phyloP scores from a whole-genome alignment of 2,797 vertebrate genomes.

The Okamejei kenojei region DNA sequence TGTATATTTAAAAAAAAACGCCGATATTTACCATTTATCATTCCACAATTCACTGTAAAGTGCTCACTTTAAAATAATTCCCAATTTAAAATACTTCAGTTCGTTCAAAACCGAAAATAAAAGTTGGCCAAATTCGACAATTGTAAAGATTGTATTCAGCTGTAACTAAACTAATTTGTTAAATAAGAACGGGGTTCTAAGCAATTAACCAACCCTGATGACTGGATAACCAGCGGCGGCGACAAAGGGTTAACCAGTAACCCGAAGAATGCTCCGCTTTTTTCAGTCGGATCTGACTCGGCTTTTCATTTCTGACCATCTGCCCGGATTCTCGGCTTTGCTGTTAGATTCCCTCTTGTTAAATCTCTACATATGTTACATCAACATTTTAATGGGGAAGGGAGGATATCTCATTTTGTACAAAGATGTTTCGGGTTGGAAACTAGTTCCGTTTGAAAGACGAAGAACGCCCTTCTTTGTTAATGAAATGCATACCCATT shows the following conservation, averaged over 20 bases:
- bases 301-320: constrained; percentile 26
- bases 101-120: neutral
- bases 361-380: constrained; percentile 21
- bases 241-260: neutral
- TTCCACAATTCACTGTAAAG: neutral
- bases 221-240: neutral
- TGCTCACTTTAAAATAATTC: neutral
- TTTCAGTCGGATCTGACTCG: neutral
- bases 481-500: constrained; percentile 45
- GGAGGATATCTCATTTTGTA: constrained; percentile 36
- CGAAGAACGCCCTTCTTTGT: constrained; percentile 41
- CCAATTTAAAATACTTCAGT: neutral
- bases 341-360: neutral
- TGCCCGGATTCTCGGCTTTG: neutral
- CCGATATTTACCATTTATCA: neutral
- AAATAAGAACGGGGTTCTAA: neutral
- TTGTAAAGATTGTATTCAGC: neutral
- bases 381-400: constrained; percentile 35
- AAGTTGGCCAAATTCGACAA: neutral
- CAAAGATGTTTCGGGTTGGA: constrained; percentile 41
- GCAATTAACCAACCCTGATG: neutral
- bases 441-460: constrained; percentile 46
- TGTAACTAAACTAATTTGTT: neutral
- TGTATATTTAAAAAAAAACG: neutral
- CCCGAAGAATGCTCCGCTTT: neutral